phyloP scores from a whole-genome alignment of 2,888 invertebrate species.

The Cecidostiba fungosa region DNA sequence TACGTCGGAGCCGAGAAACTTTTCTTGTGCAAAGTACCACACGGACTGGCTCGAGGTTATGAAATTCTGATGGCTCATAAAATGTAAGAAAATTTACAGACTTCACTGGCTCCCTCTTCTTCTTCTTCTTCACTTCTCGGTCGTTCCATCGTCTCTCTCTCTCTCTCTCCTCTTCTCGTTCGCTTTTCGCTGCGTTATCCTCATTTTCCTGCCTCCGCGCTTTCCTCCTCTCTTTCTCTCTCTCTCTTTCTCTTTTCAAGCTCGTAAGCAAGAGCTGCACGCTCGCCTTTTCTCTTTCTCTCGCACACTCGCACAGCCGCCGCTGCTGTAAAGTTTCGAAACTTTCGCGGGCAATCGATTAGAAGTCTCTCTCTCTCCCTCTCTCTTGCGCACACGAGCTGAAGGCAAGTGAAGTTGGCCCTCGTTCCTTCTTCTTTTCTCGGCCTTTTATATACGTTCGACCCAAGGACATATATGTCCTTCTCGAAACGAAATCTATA shows the following conservation, averaged over 20 bases:
- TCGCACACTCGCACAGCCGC: neutral
- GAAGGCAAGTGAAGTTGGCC: slow-evolving; percentile 70
- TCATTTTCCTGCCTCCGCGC: slow-evolving; percentile 65
- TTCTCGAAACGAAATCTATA: too few species aligned
- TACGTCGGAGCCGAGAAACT: slow-evolving; percentile 74
- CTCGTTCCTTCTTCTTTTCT: slow-evolving; percentile 31
- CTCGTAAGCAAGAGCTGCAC: slow-evolving; percentile 60
- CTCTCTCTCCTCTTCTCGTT: slow-evolving; percentile 49
- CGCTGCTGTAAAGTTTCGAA: slow-evolving; percentile 75
- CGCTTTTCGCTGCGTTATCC: slow-evolving; percentile 63
- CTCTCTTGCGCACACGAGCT: slow-evolving; percentile 57
- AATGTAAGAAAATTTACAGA: slow-evolving; percentile 81
- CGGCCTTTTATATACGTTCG: neutral
- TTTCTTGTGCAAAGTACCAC: slow-evolving; percentile 80
- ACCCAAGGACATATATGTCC: neutral
- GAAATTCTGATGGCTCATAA: slow-evolving; percentile 81
- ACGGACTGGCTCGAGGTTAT: slow-evolving; percentile 81
- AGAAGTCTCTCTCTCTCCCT: slow-evolving; percentile 67
- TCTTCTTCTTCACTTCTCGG: slow-evolving; percentile 65
- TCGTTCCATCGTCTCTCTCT: slow-evolving; percentile 61
- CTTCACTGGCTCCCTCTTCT: slow-evolving; percentile 71
- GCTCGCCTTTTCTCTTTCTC: slow-evolving; percentile 19
- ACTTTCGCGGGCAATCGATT: slow-evolving; percentile 76
- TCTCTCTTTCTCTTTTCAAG: slow-evolving; percentile 64
- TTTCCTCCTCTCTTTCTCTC: slow-evolving; percentile 64